Conservation (phyloP, 2,113 vertebrate species). For the Pteronura brasiliensis region DNA sequence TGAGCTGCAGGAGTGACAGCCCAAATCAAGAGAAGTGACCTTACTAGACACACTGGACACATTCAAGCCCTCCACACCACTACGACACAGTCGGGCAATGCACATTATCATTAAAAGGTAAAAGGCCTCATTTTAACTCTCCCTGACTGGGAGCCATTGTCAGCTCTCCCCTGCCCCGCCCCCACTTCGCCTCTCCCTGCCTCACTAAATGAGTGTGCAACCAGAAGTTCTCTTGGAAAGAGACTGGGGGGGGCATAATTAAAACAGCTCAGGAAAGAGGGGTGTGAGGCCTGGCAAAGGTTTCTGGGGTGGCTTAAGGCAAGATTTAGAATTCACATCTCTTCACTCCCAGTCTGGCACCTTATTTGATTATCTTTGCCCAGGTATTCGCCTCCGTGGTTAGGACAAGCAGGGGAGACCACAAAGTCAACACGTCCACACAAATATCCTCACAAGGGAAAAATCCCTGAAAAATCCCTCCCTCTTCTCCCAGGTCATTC, state of each 20-base stretch:
- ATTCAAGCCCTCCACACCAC: not conserved
- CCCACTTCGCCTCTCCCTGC: not conserved
- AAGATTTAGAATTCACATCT: not conserved
- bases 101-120: not conserved
- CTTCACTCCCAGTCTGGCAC: not conserved
- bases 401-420: not conserved
- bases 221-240: not conserved
- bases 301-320: not conserved
- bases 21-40: not conserved
- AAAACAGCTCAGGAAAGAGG: not conserved
- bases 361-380: not conserved
- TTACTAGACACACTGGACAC: not conserved
- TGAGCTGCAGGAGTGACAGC: not conserved
- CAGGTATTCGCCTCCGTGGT: not conserved
- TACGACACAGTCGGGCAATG: fast-evolving
- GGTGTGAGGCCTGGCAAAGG: not conserved
- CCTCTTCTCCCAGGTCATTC: not conserved
- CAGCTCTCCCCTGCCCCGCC: not conserved
- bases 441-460: not conserved
- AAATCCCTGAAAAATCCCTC: not conserved
- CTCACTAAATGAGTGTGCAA: not conserved
- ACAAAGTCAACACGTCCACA: not conserved
- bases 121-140: not conserved
- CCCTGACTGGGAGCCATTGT: no score
- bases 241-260: not conserved